Evolutionary conservation across 1,140 invertebrate genomes (phyloP).

Genomic region (Drosophila subobscura): DNA sequence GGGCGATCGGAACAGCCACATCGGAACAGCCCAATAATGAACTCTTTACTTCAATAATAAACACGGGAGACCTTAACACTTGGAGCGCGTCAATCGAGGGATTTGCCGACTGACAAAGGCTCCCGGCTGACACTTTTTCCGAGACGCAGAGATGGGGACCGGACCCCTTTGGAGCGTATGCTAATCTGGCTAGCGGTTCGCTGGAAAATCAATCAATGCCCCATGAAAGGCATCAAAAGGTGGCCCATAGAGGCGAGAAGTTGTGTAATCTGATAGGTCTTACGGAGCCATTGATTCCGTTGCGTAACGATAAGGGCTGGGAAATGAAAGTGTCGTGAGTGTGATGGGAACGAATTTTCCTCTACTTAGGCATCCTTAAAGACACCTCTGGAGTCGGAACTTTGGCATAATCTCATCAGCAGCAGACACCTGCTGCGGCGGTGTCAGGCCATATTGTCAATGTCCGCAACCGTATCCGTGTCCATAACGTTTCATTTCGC

Average conservation of each 20-base stretch:
- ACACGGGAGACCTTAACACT: conserved; percentile 46
- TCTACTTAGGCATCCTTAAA: background rate
- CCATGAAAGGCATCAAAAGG: conserved; percentile 40
- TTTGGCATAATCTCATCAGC: conserved; percentile 34
- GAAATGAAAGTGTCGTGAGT: conserved; percentile 22
- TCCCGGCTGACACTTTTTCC: conserved; percentile 39
- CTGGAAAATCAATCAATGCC: conserved; percentile 63
- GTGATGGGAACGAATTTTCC: conserved; percentile 21
- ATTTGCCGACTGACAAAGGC: conserved; percentile 50
- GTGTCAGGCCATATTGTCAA: conserved; percentile 24
- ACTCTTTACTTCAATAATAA: conserved; percentile 42
- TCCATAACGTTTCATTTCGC: conserved; percentile 46
- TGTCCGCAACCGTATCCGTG: conserved; percentile 43
- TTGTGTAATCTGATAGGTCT: conserved; percentile 70
- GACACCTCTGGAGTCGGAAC: background rate
- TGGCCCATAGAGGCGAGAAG: conserved; percentile 59
- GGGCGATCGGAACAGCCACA: conserved; percentile 32
- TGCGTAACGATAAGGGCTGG: conserved; percentile 40
- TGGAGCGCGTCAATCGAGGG: conserved; percentile 46
- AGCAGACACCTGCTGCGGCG: conserved; percentile 7
- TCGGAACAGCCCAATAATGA: conserved; percentile 57
- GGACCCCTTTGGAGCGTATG: conserved; percentile 38
- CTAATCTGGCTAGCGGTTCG: conserved; percentile 50
- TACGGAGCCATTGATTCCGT: conserved; percentile 34
- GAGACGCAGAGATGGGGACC: conserved; percentile 12